Percentiles rank a stretch among this genome's conserved stretches.
Conservation (phyloP, 2,888 invertebrate genomes). For the Cerastis rubricosa region DNA sequence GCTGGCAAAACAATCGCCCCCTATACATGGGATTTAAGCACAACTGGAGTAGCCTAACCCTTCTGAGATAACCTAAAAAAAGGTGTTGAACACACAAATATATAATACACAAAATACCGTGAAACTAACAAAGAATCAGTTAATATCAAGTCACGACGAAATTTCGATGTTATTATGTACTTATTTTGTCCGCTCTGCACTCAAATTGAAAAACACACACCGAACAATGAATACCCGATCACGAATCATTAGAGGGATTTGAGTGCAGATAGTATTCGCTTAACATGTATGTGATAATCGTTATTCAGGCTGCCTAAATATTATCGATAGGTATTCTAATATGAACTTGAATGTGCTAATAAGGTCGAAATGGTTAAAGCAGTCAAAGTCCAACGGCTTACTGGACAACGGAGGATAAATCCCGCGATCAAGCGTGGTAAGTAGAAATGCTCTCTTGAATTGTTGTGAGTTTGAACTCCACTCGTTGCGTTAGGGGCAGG, state of each 20-base stretch:
- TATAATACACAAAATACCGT: background rate
- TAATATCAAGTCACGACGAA: conserved; percentile 6
- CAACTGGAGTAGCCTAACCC: background rate
- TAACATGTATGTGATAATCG: background rate
- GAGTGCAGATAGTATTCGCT: conserved; percentile 2
- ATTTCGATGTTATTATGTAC: background rate
- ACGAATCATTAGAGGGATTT: background rate
- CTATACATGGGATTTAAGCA: background rate
- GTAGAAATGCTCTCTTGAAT: background rate
- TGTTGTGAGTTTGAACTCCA: background rate
- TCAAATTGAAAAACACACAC: background rate
- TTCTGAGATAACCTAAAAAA: background rate
- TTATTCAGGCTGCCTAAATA: background rate
- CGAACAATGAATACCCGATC: background rate
- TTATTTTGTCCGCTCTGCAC: background rate
- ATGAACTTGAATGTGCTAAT: background rate
- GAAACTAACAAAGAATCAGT: background rate
- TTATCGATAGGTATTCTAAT: conserved; percentile 1
- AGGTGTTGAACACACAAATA: background rate
- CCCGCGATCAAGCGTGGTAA: no score
- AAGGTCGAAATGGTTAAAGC: background rate
- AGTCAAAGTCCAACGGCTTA: background rate
- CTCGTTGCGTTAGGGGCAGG: background rate
- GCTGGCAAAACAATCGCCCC: background rate
- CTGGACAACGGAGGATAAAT: no score